phyloP scores from a whole-genome alignment of 2,888 invertebrate species.

The Ophion obscuratus region DNA sequence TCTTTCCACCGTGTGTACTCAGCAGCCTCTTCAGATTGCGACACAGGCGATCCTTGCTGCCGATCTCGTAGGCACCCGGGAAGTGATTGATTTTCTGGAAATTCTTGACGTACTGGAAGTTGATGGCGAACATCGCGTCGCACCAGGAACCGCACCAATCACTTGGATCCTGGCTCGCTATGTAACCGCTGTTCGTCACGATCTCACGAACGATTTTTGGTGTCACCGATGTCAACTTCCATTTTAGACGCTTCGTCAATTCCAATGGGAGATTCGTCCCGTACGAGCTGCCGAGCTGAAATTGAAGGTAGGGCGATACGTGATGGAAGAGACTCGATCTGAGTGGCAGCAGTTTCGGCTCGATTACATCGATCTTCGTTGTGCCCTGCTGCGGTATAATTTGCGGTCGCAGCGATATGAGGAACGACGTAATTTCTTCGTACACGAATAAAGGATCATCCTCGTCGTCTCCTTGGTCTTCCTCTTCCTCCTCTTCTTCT shows the following conservation, averaged over 20 bases:
- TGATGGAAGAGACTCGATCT: slow-evolving; percentile 87
- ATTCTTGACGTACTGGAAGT: slow-evolving; percentile 93
- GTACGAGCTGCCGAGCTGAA: slow-evolving; percentile 88
- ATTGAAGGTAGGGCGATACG: slow-evolving; percentile 93
- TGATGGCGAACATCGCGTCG: slow-evolving; percentile 96
- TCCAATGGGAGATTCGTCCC: slow-evolving; percentile 87
- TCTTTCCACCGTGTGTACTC: slow-evolving; percentile 90
- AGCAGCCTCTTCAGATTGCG: slow-evolving; percentile 91
- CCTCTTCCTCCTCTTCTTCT: slow-evolving; percentile 5
- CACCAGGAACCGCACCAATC: slow-evolving; percentile 99
- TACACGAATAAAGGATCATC: slow-evolving; percentile 74
- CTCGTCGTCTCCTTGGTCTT: slow-evolving; percentile 68
- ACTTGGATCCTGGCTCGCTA: slow-evolving; percentile 92
- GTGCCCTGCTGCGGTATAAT: slow-evolving; percentile 62
- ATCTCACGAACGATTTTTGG: slow-evolving; percentile 96
- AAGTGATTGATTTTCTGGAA: slow-evolving; percentile 99
- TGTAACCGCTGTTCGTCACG: slow-evolving; percentile 93
- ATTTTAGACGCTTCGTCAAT: slow-evolving; percentile 92
- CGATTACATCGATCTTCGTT: slow-evolving; percentile 62
- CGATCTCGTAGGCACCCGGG: slow-evolving; percentile 98
- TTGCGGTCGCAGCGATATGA: slow-evolving; percentile 72
- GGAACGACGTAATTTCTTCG: slow-evolving; percentile 75
- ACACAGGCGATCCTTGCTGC: slow-evolving; percentile 97
- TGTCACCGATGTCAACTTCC: slow-evolving; percentile 97
- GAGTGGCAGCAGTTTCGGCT: slow-evolving; percentile 78